Conservation (phyloP, 1,140 invertebrate genomes). For the Marisa cornuarietis region DNA sequence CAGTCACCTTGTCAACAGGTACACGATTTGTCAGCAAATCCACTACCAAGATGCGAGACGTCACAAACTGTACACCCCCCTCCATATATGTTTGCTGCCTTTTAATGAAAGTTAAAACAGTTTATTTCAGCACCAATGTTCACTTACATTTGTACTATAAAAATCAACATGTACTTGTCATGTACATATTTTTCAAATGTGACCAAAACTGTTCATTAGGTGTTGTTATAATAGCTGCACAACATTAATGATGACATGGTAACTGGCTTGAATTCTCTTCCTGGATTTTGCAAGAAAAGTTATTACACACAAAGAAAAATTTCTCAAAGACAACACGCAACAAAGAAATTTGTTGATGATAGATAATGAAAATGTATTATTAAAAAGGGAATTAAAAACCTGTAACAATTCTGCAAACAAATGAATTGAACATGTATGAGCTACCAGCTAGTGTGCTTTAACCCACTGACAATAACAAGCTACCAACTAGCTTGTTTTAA, state of each 20-base stretch:
- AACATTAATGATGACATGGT: background rate
- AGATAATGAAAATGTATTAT: background rate
- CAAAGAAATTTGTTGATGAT: background rate
- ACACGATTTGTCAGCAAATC: conserved; percentile 93
- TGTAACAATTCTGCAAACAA: background rate
- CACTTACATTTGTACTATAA: background rate
- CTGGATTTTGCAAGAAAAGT: background rate
- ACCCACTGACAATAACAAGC: background rate
- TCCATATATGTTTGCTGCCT: conserved; percentile 79
- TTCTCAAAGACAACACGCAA: background rate
- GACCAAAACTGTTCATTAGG: background rate
- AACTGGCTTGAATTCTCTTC: background rate
- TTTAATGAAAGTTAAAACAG: conserved; percentile 19
- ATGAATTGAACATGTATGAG: background rate
- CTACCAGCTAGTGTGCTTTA: background rate
- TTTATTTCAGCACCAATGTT: background rate
- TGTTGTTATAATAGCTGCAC: background rate
- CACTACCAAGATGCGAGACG: conserved; percentile 92
- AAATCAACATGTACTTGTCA: background rate
- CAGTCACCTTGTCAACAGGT: conserved; percentile 88
- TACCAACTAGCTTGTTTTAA: background rate
- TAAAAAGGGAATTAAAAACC: background rate
- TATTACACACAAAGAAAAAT: background rate
- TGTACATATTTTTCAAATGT: background rate
- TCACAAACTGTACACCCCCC: conserved; percentile 91